Percentiles rank a stretch among this genome's conserved stretches.
These are phyloP conservation scores for Erpornis zantholeuca DNA, from an alignment of 2,113 vertebrate species.

Conservation along the genomic window DNA sequence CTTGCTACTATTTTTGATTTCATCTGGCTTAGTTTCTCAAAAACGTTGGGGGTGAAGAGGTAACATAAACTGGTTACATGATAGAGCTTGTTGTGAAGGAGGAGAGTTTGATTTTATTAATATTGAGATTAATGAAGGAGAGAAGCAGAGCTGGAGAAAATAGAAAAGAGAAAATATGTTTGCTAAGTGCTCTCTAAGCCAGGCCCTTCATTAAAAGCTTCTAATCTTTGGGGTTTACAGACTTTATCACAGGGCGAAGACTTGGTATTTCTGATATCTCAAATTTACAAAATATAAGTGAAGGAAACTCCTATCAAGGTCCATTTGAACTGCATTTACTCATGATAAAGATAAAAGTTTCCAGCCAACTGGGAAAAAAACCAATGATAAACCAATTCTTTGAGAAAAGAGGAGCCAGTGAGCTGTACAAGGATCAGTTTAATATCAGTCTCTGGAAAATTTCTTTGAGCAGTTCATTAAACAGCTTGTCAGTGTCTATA, in stretches of 20 bases:
- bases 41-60: neutral
- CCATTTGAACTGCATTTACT: neutral
- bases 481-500: neutral
- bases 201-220: neutral
- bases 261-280: neutral
- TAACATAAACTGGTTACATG: neutral
- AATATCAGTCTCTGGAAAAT: neutral
- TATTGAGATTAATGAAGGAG: neutral
- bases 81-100: neutral
- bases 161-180: neutral
- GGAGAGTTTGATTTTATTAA: neutral
- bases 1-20: neutral
- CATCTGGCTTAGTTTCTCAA: neutral
- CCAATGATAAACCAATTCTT: neutral
- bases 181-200: neutral
- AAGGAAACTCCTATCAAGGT: rapidly evolving
- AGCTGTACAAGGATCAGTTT: neutral
- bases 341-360: neutral
- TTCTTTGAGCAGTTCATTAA: neutral
- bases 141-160: neutral
- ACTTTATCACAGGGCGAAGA: neutral
- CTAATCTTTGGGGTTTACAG: neutral
- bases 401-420: neutral
- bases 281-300: neutral
- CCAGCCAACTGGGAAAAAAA: neutral